A percentile compares a stretch with the other conserved stretches of the same genome.
Conservation (phyloP, 2,113 vertebrate genomes). For the Edolisoma coerulescens region DNA sequence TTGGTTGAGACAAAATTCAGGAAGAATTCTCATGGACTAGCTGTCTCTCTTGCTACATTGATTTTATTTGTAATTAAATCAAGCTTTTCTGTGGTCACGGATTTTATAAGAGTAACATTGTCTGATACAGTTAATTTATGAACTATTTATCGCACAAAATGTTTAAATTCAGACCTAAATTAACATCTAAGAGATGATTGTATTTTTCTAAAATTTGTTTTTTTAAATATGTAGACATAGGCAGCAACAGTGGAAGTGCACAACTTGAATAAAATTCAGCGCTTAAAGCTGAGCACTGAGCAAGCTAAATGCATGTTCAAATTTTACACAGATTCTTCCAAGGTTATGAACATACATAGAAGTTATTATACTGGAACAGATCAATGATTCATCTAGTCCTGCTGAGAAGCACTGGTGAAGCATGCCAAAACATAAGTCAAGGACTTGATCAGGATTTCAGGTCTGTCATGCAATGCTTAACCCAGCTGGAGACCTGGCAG, state of each 20-base stretch:
- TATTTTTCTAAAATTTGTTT: not conserved
- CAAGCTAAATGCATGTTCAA: not conserved
- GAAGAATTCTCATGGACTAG: not conserved
- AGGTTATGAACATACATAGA: constrained; percentile 17
- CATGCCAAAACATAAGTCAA: constrained; percentile 37
- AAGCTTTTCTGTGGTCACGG: not conserved
- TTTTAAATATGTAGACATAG: not conserved
- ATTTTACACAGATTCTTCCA: constrained; percentile 6
- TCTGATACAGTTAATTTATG: not conserved
- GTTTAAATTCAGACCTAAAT: not conserved
- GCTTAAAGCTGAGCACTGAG: not conserved
- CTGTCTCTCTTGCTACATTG: not conserved
- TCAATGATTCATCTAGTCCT: constrained; percentile 47
- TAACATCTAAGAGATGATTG: not conserved
- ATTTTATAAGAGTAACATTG: not conserved
- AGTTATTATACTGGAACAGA: constrained; percentile 54
- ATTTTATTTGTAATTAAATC: not conserved
- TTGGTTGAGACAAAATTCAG: not conserved
- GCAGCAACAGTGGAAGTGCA: not conserved
- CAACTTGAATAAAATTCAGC: not conserved
- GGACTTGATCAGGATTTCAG: constrained; percentile 7
- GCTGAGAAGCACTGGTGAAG: constrained; percentile 16
- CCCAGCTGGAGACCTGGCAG: constrained; percentile 38
- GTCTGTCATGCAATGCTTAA: constrained; percentile 14
- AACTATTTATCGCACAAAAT: not conserved